These are phyloP conservation scores for Stenodera caucasica DNA, from an alignment of 2,888 invertebrate species.

Conservation along the genomic window DNA sequence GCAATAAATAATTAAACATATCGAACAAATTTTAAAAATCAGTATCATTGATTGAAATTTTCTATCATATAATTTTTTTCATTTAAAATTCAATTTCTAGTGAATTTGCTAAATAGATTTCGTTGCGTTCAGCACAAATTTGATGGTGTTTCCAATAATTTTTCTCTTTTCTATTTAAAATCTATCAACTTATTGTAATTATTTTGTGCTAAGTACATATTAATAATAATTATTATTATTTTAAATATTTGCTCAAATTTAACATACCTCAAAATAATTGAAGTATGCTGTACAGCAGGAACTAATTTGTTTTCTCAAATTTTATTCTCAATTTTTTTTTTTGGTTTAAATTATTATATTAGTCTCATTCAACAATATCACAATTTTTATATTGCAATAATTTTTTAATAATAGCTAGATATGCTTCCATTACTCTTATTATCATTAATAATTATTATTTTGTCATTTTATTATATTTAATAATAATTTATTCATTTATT, in stretches of 20 bases:
- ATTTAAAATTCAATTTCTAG: conserved; percentile 36
- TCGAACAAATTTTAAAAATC: conserved; percentile 40
- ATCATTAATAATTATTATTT: conserved; percentile 1
- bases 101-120: conserved; percentile 35
- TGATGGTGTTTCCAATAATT: conserved; percentile 38
- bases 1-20: conserved; percentile 47
- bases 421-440: conserved; percentile 50
- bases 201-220: conserved; percentile 54
- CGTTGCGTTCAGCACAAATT: conserved; percentile 45
- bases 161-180: conserved; percentile 3
- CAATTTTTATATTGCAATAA: conserved; percentile 58
- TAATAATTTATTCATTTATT: conserved; percentile 16
- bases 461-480: conserved; percentile 20
- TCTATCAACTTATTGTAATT: conserved; percentile 38
- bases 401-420: conserved; percentile 51
- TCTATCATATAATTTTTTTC: too few species aligned
- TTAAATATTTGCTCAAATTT: conserved; percentile 30
- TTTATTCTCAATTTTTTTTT: background rate
- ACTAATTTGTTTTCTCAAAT: conserved; percentile 41
- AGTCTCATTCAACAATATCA: conserved; percentile 58
- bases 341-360: conserved; percentile 48
- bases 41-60: too few species aligned
- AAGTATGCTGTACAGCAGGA: conserved; percentile 40
- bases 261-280: conserved; percentile 17
- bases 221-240: conserved; percentile 1